Base-by-base conservation (phyloP, 1,140 invertebrate genomes). In the Danaus plexippus region DNA sequence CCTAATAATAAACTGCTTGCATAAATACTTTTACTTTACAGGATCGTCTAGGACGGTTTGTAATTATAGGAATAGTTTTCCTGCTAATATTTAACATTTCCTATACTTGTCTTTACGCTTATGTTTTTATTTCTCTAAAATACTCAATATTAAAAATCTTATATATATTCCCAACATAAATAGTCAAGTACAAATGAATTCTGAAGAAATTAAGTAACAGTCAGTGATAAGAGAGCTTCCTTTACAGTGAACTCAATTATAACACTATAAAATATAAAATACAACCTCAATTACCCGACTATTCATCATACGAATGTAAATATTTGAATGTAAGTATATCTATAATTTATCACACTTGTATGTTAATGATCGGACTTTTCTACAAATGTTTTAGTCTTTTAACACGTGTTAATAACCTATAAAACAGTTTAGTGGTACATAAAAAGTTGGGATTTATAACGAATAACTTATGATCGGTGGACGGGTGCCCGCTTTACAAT, bases 351-450 rank as follows among this genome's bases (percentile, higher is more conserved):
- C 73, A 80, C 69, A 80, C 62, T 70, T 73, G 58, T 64, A 78
- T 79, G 77, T 81, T 80, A 81, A 83, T 79, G 74, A 71, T 76
- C 73, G 63, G 71, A 75, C 67, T 76, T 85, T 85, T 85, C 74
- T 80, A 80, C 75, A 70, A 81, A 80, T 82, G 81, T 80, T 79
- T 75, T 75, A 83, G 76, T 82, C 75, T 81, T 77, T 77, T 70
- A 84, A 81, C 83, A 86, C 71, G 79, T 86, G 80, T 86, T 86
- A 86, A 86, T 86, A 84, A 79, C 80, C 71, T 80, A 86, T 86
- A 86, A 86, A 86, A 83, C 68, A 61, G 73, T 80, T 86, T 86
- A 84, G 80, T 84, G 80, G 79, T 77, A 78, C 80, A 86, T 86
- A 83, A 84, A 85, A 86, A 84, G 74, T 83, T 75, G 69, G 78